These are phyloP conservation scores for Liparis tanakae DNA, from an alignment of 2,797 vertebrate species.

Conservation along the genomic window DNA sequence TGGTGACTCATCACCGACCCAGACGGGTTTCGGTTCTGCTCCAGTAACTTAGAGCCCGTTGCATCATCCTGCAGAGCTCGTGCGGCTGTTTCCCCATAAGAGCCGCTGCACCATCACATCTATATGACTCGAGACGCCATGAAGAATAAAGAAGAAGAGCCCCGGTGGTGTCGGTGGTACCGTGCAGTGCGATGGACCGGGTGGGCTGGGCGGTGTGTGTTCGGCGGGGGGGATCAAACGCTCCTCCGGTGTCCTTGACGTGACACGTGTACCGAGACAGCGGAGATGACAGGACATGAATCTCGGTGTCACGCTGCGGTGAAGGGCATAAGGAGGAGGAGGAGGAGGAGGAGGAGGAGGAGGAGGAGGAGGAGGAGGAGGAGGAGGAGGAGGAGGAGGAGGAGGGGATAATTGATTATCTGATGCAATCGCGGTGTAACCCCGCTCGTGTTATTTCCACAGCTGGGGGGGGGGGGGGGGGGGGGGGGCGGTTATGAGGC, in stretches of 20 bases:
- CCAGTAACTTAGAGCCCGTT: neutral
- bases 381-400: too few species aligned
- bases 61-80: neutral
- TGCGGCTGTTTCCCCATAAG: too few species aligned
- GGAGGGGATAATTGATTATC: constrained; percentile 18
- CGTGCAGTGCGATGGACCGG: neutral
- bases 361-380: neutral
- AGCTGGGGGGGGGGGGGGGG: neutral
- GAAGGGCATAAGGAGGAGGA: neutral
- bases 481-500: neutral
- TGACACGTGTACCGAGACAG: neutral
- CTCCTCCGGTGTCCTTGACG: constrained; percentile 21
- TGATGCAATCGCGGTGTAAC: constrained; percentile 61
- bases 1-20: too few species aligned
- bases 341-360: too few species aligned
- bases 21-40: constrained; percentile 1
- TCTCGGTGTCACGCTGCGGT: constrained; percentile 1
- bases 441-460: neutral
- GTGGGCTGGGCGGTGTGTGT: neutral
- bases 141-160: neutral
- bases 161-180: too few species aligned
- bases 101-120: neutral
- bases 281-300: neutral
- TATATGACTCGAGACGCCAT: neutral
- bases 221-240: too few species aligned